Conservation (phyloP, 2,797 vertebrate genomes). For the Cheirogaleus major region DNA sequence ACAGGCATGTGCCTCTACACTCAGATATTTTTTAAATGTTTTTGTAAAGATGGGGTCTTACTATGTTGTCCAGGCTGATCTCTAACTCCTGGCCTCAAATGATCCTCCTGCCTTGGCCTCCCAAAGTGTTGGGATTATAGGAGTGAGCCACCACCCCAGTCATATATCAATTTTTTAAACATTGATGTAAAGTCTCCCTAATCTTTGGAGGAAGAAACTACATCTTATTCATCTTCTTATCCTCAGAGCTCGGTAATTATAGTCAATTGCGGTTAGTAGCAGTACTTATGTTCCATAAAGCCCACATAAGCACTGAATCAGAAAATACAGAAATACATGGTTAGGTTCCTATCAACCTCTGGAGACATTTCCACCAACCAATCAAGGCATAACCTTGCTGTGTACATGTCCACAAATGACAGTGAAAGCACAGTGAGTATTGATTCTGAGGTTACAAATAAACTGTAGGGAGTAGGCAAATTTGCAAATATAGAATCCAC, state of each 20-base stretch:
- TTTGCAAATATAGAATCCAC: neutral
- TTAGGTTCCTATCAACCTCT: neutral
- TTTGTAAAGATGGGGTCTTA: neutral
- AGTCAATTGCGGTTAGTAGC: neutral
- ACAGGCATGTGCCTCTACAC: neutral
- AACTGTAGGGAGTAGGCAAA: neutral
- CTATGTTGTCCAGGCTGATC: neutral
- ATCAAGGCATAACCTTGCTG: neutral
- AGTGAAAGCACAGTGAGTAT: neutral
- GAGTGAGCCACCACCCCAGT: neutral
- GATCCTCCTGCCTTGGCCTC: neutral
- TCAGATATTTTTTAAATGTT: neutral
- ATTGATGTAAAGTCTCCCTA: too few species aligned
- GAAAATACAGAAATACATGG: too few species aligned
- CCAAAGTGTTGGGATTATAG: neutral
- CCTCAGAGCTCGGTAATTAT: neutral
- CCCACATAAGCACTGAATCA: neutral
- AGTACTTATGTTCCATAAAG: too few species aligned
- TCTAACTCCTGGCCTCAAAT: neutral
- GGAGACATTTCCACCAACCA: neutral
- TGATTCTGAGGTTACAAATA: neutral
- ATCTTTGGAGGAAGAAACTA: neutral
- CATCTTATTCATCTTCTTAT: neutral
- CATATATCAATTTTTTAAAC: neutral
- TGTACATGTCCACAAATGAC: fast-evolving